Evolutionary conservation across 2,113 vertebrate genomes (phyloP).

Genomic region (Myocastor coypus): DNA sequence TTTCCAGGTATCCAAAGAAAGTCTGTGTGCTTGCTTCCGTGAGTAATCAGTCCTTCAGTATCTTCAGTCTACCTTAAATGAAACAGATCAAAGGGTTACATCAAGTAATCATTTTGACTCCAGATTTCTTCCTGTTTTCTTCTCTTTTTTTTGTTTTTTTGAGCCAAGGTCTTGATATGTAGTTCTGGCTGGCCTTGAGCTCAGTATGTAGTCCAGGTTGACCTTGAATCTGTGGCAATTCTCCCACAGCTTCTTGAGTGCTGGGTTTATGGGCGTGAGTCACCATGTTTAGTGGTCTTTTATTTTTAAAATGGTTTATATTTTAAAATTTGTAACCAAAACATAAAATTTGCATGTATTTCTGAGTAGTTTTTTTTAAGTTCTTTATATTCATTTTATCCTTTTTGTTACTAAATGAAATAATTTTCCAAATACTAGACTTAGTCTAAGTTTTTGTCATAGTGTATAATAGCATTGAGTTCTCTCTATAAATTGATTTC

Average conservation of each 20-base stretch:
- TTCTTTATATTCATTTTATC: background rate
- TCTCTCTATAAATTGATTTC: background rate
- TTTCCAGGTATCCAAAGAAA: background rate
- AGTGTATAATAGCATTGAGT: background rate
- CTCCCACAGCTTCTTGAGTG: background rate
- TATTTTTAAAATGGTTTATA: background rate
- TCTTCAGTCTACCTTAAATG: background rate
- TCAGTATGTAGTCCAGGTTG: background rate
- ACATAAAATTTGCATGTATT: background rate
- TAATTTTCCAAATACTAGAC: conserved; percentile 15
- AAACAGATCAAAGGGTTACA: background rate
- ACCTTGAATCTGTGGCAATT: too few relatives aligned
- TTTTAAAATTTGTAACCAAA: background rate
- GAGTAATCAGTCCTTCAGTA: background rate
- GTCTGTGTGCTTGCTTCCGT: background rate
- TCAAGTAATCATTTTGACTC: background rate
- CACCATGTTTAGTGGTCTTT: background rate
- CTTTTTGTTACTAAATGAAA: background rate
- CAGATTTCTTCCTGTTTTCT: background rate
- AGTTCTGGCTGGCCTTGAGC: too few relatives aligned
- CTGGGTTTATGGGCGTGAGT: background rate
- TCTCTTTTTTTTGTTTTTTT: background rate
- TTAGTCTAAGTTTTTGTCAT: conserved; percentile 25
- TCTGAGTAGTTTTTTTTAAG: conserved; percentile 12
- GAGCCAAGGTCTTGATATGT: background rate